Conservation (phyloP, 2,797 vertebrate genomes). For the Melanotaenia parkinsoni region DNA sequence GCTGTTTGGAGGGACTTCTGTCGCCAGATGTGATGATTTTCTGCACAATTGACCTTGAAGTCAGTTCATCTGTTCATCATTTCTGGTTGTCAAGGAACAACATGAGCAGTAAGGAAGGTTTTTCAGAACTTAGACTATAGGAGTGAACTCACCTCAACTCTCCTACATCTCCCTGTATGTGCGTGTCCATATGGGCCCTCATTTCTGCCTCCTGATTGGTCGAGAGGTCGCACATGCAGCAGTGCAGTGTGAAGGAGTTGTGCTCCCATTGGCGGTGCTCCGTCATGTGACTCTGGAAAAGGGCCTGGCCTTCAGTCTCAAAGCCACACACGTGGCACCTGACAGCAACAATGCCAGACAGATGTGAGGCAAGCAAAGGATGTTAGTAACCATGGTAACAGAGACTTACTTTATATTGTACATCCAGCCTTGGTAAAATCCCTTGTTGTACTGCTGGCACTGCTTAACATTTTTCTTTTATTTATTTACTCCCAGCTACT, state of each 20-base stretch:
- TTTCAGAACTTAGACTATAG: neutral
- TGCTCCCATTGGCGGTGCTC: slow-evolving; percentile 78
- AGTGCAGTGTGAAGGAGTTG: slow-evolving; percentile 75
- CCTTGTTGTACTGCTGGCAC: neutral
- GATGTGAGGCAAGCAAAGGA: neutral
- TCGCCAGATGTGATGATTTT: neutral
- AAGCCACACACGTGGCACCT: slow-evolving; percentile 82
- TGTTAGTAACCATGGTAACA: slow-evolving; percentile 7
- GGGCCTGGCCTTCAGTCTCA: slow-evolving; percentile 66
- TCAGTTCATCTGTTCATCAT: neutral
- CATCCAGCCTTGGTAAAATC: neutral
- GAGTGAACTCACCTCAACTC: slow-evolving; percentile 51
- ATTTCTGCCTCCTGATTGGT: slow-evolving; percentile 80
- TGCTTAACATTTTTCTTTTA: neutral
- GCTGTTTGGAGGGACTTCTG: neutral
- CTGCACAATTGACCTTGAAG: neutral
- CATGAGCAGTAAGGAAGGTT: too few species aligned
- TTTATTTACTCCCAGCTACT: neutral
- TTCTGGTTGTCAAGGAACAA: too few species aligned
- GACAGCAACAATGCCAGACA: slow-evolving; percentile 1
- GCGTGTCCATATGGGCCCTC: slow-evolving; percentile 68
- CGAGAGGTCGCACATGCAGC: slow-evolving; percentile 72
- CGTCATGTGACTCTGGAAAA: slow-evolving; percentile 78
- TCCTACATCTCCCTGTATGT: slow-evolving; percentile 44
- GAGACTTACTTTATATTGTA: neutral